phyloP scores from a whole-genome alignment of 2,797 vertebrate species.

The Falco naumanni region DNA sequence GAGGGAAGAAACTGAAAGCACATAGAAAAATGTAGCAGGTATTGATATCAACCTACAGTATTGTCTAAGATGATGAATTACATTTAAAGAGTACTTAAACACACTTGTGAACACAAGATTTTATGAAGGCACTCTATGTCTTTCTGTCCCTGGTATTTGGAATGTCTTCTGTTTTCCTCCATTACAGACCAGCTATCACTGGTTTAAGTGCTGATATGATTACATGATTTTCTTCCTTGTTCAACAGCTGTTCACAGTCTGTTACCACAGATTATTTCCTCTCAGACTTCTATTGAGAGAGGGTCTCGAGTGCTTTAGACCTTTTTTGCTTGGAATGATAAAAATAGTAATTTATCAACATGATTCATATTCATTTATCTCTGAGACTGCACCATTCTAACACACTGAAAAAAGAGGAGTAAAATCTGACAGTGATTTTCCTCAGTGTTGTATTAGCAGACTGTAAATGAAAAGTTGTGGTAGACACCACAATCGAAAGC shows the following conservation, averaged over 20 bases:
- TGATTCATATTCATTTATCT: neutral
- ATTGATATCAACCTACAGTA: neutral
- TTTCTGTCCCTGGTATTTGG: constrained; percentile 5
- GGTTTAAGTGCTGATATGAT: constrained; percentile 55
- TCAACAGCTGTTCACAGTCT: constrained; percentile 58
- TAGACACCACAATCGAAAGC: neutral
- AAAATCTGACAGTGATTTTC: neutral
- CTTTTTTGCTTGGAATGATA: constrained; percentile 1
- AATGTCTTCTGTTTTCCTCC: constrained; percentile 19
- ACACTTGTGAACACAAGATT: neutral
- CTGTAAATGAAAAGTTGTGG: neutral
- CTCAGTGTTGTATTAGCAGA: neutral
- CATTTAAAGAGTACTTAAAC: neutral
- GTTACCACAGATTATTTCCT: constrained; percentile 44
- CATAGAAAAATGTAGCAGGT: neutral
- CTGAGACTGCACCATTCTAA: neutral
- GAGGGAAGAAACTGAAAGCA: neutral
- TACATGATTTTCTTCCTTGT: constrained; percentile 43
- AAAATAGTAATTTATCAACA: constrained; percentile 35
- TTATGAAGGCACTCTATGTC: neutral
- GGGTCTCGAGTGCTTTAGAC: constrained; percentile 8
- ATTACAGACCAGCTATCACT: constrained; percentile 26
- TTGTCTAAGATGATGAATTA: neutral
- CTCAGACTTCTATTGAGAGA: constrained; percentile 6
- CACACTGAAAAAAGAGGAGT: neutral